A percentile compares a stretch with the other conserved stretches of the same genome.
These are phyloP conservation scores for Ctena decussata DNA, from an alignment of 2,888 invertebrate species.

Conservation along the genomic window DNA sequence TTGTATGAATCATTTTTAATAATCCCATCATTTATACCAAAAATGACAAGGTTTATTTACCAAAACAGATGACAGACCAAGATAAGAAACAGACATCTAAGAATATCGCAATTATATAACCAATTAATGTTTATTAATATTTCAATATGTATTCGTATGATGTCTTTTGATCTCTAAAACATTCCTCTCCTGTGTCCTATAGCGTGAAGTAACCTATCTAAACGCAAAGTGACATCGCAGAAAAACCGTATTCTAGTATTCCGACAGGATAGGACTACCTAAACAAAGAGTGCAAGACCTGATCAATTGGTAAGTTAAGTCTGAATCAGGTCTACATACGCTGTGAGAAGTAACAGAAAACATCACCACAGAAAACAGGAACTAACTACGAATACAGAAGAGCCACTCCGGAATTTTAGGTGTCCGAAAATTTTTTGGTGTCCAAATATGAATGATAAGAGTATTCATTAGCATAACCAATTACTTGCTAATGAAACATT, in stretches of 20 bases:
- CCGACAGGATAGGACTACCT: too few species aligned
- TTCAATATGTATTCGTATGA: conserved; percentile 28
- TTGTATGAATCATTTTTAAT: conserved; percentile 4
- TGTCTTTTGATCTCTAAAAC: conserved; percentile 37
- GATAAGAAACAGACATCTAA: conserved; percentile 16
- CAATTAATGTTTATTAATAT: conserved; percentile 50
- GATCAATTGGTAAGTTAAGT: too few species aligned
- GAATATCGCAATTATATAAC: conserved; percentile 41
- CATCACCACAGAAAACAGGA: too few species aligned
- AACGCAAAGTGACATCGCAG: neutral
- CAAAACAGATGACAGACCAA: conserved; percentile 14
- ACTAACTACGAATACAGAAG: too few species aligned
- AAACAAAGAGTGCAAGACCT: too few species aligned
- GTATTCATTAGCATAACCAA: too few species aligned
- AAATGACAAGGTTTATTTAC: conserved; percentile 5
- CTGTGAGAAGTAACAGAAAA: too few species aligned
- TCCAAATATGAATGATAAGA: too few species aligned
- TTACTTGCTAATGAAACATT: too few species aligned
- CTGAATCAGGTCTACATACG: too few species aligned
- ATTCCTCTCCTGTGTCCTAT: conserved; percentile 3
- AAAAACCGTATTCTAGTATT: neutral
- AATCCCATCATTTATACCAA: neutral
- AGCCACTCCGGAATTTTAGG: too few species aligned
- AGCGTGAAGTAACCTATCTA: neutral
- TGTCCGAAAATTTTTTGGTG: too few species aligned